Evolutionary conservation across 2,888 invertebrate species (phyloP), one percentile per base, ranked within the genome.

Genomic region (Kuschelorhynchus macadamiae): DNA sequence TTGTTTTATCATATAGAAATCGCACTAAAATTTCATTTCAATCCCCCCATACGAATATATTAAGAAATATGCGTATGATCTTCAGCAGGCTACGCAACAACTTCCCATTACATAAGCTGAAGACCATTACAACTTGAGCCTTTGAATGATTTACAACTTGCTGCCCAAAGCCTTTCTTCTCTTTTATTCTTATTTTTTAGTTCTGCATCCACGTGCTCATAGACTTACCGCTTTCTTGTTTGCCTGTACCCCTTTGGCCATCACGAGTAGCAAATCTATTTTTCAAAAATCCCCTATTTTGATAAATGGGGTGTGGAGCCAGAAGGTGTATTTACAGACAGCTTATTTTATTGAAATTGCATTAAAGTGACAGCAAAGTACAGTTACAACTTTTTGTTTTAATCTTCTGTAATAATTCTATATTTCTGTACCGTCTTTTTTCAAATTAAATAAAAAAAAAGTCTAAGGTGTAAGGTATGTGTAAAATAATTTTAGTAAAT

Each of bases 301-400:
- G 60, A 66, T 60, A 66, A 66, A 66, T 66, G 66, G 39, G 20
- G 46, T 60, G 59, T 46, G 44, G 66, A 16, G 60, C 66, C 59
- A 41, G 53, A 17, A 46, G 66, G 60, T 42, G 46, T 49, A 46
- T 50, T 60, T 59, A 47, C 66, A 47, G 53, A 66, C 59, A 32
- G 66, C 60, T 66, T 52, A 60, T 60, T 66, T 66, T 66, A 66
- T 66, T 66, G 65, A 66, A 66, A 66, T 66, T 66, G 66, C 53
- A 47, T 30, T 53, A 66, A 66, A 66, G 60, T 66, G 66, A 60
- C 66, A 60, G 60, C 46, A 8, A 17, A 30, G 56, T 41, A 64
- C 64, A 64, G 64, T 64, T 64, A 64, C 17, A 46, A 2, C 4
- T n/a, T 36, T 36, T 36, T 30, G 5, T 30, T 30, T n/a, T n/a